Conservation (phyloP, 1,140 invertebrate species). For the Heliothis virescens region DNA sequence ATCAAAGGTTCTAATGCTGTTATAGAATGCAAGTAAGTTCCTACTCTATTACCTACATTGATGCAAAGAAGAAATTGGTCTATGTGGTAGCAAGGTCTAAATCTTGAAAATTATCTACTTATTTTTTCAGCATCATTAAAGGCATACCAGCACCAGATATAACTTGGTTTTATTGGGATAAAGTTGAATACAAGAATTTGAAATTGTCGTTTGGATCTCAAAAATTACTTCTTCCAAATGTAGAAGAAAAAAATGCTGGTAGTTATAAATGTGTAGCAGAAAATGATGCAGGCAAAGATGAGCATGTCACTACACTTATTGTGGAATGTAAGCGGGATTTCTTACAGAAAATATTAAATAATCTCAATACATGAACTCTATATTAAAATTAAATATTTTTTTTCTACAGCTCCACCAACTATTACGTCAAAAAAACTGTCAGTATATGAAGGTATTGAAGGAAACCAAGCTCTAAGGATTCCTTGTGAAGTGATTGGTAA, state of each 20-base stretch:
- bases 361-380: no score
- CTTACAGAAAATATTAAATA: no score
- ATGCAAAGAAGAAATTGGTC: no score
- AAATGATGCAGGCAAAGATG: not conserved
- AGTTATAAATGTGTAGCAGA: constrained; percentile 21
- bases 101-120: not conserved
- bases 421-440: not conserved
- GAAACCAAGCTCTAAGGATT: not conserved
- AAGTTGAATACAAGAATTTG: not conserved
- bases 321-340: constrained; percentile 39
- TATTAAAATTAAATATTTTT: not conserved
- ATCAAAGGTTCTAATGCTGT: not conserved
- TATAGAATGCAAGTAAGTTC: constrained; percentile 10
- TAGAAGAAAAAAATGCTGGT: constrained; percentile 9
- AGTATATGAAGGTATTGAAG: not conserved
- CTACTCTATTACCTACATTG: not conserved
- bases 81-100: no score
- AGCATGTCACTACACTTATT: constrained; percentile 17
- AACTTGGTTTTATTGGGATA: not conserved
- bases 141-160: not conserved
- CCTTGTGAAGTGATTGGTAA: not conserved
- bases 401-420: not conserved
- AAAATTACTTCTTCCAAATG: not conserved
- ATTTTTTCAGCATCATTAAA: not conserved
- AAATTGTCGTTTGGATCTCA: not conserved